Evolutionary conservation across 2,888 invertebrate species (phyloP).

Genomic region (Aleiodes alternator): DNA sequence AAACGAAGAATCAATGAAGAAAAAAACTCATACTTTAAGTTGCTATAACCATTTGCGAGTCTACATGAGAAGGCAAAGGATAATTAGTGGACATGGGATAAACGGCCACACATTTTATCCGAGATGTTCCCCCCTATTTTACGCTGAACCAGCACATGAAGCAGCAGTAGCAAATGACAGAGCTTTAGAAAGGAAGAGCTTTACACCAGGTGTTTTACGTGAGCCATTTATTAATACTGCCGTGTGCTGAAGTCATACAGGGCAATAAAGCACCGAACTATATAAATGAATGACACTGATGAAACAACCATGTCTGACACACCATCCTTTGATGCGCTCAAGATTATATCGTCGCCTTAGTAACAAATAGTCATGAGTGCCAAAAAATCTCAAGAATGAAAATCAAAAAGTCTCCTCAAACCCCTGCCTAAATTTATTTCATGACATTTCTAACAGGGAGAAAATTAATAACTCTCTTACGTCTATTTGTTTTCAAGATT

Average conservation of each 20-base stretch:
- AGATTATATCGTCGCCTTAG: not conserved
- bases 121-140: conserved; percentile 45
- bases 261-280: conserved; percentile 48
- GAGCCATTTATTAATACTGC: conserved; percentile 59
- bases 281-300: conserved; percentile 30
- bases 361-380: too few species aligned
- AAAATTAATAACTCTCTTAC: too few species aligned
- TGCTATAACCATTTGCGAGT: not conserved
- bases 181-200: conserved; percentile 43
- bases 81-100: conserved; percentile 3
- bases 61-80: not conserved
- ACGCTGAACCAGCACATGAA: conserved; percentile 47
- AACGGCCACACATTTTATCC: conserved; percentile 37
- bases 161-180: conserved; percentile 26
- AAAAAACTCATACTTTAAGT: not conserved
- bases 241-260: conserved; percentile 59
- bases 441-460: too few species aligned
- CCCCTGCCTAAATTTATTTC: too few species aligned
- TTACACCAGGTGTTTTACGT: conserved; percentile 49
- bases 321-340: not conserved
- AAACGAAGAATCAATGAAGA: not conserved
- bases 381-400: too few species aligned
- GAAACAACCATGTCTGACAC: conserved; percentile 6
- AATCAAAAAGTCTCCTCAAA: too few species aligned
- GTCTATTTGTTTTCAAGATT: too few species aligned